Percentiles rank a stretch among this genome's conserved stretches.
Evolutionary conservation across 1,140 invertebrate genomes (phyloP).

Genomic region (Probaryconus sp.): DNA sequence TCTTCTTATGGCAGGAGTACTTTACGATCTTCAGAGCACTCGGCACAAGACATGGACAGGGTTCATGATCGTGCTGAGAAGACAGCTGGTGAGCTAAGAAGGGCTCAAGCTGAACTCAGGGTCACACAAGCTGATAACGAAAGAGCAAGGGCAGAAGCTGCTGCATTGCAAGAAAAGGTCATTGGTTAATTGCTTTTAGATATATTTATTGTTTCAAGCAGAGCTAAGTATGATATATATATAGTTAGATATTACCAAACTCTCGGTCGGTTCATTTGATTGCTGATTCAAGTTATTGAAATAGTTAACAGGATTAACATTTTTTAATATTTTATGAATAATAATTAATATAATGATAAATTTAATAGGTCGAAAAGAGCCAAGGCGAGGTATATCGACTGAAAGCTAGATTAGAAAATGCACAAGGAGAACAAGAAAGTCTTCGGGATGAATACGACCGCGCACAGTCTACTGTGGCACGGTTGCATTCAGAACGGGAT

Average conservation of each 20-base stretch:
- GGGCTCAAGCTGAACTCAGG: slow-evolving; percentile 90
- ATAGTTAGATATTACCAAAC: too few relatives aligned
- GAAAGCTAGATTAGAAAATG: slow-evolving; percentile 95
- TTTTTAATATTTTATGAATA: too few relatives aligned
- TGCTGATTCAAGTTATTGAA: too few relatives aligned
- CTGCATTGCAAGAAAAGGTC: slow-evolving; percentile 91
- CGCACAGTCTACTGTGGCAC: slow-evolving; percentile 84
- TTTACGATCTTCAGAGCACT: slow-evolving; percentile 84
- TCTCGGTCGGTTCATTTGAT: too few relatives aligned
- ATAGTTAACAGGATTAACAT: too few relatives aligned
- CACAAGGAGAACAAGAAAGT: slow-evolving; percentile 94
- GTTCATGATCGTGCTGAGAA: slow-evolving; percentile 94
- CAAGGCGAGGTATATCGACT: slow-evolving; percentile 96
- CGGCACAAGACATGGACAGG: slow-evolving; percentile 88
- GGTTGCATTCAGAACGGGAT: slow-evolving; percentile 92
- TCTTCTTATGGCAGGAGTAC: slow-evolving; percentile 86
- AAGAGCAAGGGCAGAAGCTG: slow-evolving; percentile 87
- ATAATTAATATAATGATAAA: background rate
- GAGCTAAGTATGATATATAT: too few relatives aligned
- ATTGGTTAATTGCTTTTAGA: background rate
- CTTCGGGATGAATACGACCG: slow-evolving; percentile 94
- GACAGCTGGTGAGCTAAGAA: slow-evolving; percentile 87
- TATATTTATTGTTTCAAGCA: too few relatives aligned
- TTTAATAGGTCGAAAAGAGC: slow-evolving; percentile 82
- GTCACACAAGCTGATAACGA: slow-evolving; percentile 93